Percentiles rank a stretch among this genome's conserved stretches.
Evolutionary conservation across 2,113 vertebrate species (phyloP).

Genomic region (Crotalus tigris): DNA sequence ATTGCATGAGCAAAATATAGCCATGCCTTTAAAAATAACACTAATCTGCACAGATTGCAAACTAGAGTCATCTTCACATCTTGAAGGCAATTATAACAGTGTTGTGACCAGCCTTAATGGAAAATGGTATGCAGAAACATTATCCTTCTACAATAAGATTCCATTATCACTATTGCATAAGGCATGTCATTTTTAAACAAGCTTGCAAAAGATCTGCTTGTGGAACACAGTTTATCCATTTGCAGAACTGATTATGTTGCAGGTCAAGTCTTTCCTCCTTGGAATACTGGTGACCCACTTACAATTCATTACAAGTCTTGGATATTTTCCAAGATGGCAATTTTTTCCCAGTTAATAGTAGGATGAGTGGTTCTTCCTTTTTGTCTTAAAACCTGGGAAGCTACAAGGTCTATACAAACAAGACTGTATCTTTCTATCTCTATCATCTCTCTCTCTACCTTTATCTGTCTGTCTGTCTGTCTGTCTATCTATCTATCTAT

Average conservation of each 20-base stretch:
- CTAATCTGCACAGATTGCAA: not conserved
- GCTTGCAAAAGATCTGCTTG: not conserved
- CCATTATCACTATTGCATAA: not conserved
- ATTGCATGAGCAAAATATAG: slow-evolving; percentile 17
- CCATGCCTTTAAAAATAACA: slow-evolving; percentile 4
- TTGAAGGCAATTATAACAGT: not conserved
- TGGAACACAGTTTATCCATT: not conserved
- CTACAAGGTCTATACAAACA: not conserved
- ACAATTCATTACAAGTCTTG: not conserved
- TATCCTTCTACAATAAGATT: not conserved
- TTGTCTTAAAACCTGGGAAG: not conserved
- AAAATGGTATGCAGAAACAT: not conserved
- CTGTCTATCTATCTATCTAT: not conserved
- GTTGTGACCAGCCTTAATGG: not conserved
- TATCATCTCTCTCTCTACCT: not conserved
- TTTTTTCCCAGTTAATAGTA: not conserved
- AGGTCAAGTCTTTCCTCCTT: not conserved
- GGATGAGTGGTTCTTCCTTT: not conserved
- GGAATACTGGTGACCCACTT: not conserved
- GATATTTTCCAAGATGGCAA: not conserved
- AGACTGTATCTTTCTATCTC: not conserved
- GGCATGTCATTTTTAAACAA: not conserved
- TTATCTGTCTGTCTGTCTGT: not conserved
- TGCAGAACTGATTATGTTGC: not conserved
- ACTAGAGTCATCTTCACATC: not conserved